These are phyloP conservation scores for Crioceris asparagi DNA, from an alignment of 2,888 invertebrate species.

Conservation along the genomic window DNA sequence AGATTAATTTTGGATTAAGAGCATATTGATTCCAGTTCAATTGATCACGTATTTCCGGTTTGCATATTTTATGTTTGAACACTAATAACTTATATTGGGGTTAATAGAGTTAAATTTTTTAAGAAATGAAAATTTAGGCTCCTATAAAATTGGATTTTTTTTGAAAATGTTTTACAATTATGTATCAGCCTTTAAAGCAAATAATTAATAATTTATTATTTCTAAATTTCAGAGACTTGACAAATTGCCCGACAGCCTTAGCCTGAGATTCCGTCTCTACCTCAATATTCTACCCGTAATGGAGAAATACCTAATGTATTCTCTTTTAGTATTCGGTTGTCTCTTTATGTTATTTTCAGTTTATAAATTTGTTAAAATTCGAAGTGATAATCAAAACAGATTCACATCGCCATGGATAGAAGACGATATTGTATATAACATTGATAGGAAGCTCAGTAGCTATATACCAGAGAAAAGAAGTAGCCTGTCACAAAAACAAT, in stretches of 20 bases:
- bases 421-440: slow-evolving; percentile 25
- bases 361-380: slow-evolving; percentile 25
- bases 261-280: slow-evolving; percentile 59
- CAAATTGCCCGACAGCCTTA: slow-evolving; percentile 50
- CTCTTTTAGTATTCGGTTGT: slow-evolving; percentile 42
- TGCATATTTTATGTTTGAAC: too few species aligned
- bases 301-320: slow-evolving; percentile 46
- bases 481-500: slow-evolving; percentile 29
- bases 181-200: not conserved
- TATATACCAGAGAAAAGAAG: slow-evolving; percentile 28
- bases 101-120: too few species aligned
- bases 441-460: slow-evolving; percentile 28
- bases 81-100: too few species aligned
- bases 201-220: not conserved
- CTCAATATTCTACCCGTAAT: slow-evolving; percentile 58
- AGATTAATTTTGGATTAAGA: too few species aligned
- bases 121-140: too few species aligned
- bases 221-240: slow-evolving; percentile 53
- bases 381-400: slow-evolving; percentile 12
- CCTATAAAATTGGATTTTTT: not conserved
- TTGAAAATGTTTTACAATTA: not conserved
- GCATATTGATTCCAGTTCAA: too few species aligned
- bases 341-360: slow-evolving; percentile 44
- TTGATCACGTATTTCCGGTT: too few species aligned
- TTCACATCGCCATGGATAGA: slow-evolving; percentile 28